Base-by-base conservation (phyloP, 2,888 invertebrate species). In the Cheilosia urbana region DNA sequence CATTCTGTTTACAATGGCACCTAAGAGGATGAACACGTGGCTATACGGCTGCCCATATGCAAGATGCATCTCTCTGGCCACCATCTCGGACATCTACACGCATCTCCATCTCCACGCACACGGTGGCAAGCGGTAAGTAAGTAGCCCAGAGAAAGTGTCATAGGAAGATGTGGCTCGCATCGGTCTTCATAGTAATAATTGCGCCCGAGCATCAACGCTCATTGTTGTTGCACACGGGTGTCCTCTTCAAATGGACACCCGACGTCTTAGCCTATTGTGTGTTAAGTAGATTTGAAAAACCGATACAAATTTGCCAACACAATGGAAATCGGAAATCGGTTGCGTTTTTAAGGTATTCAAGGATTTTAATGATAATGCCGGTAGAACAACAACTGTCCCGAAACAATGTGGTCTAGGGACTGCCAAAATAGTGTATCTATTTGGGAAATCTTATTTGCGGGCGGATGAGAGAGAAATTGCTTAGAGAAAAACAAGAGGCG, bases 81-180 rank as follows among this genome's bases (percentile, higher is more conserved):
- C 72, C 62, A 51, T 47, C 30, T 51, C 37, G 65, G 58, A 65
- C 40, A 63, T 58, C 55, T 53, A 62, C 66, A 83, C 73, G 83
- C 78, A 78, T 73, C 73, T 73, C 51, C 73, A 42, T 63, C 75
- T 57, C 40, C 60, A 71, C 55, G 15, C 55, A 49, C 53, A 21
- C 65, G 57, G 75, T 57, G 42, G 21, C 53, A 57, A n/a, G 75
- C 40, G 42, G 47, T 27, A 60, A 27, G 55, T 71, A 76, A 85
- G 85, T 85, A 77, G 85, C 85, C 76, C 72, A 81, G 81, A 85
- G 85, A 85, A 85, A 85, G 85, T 85, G 85, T 85, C 85, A 81
- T 76, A 81, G 85, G 72, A 77, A 45, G 81, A 85, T 85, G 76
- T 80, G 76, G 15, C 6, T 51, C 24, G 21, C 21, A 85, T 80